phyloP scores from a whole-genome alignment of 1,140 invertebrate species.

The Arion vulgaris region DNA sequence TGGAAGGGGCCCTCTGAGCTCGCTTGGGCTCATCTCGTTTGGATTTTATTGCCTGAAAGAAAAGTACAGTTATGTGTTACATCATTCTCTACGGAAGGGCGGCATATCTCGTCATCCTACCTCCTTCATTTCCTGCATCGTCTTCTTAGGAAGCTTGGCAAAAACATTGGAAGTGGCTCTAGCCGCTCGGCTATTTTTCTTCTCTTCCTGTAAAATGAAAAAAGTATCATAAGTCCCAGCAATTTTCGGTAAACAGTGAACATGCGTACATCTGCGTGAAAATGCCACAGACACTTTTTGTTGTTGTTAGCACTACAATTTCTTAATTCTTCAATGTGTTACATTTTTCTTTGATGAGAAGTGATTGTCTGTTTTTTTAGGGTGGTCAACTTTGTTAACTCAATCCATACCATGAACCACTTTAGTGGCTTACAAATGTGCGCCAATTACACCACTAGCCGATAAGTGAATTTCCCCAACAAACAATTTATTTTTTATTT shows the following conservation, averaged over 20 bases:
- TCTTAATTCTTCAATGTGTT: too few species aligned
- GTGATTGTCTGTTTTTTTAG: too few species aligned
- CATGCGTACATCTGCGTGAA: too few species aligned
- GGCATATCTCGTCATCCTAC: constrained; percentile 53
- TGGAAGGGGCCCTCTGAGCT: constrained; percentile 69
- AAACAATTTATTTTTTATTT: too few species aligned
- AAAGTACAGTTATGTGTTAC: constrained; percentile 41
- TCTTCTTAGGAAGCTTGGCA: constrained; percentile 67
- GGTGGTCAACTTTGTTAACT: too few species aligned
- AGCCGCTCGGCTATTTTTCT: constrained; percentile 41
- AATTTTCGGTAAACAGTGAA: not conserved
- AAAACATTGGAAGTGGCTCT: constrained; percentile 71
- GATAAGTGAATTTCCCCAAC: too few species aligned
- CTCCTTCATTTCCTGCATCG: constrained; percentile 86
- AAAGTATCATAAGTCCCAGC: not conserved
- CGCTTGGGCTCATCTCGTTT: constrained; percentile 50
- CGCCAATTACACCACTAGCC: too few species aligned
- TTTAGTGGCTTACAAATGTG: too few species aligned
- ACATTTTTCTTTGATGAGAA: too few species aligned
- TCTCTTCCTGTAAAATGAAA: constrained; percentile 19
- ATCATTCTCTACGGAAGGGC: not conserved
- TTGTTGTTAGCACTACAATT: too few species aligned
- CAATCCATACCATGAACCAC: too few species aligned
- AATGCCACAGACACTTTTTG: too few species aligned
- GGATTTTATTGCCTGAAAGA: constrained; percentile 61